Evolutionary conservation across 2,113 vertebrate species (phyloP).

Genomic region (Pluvialis apricaria): DNA sequence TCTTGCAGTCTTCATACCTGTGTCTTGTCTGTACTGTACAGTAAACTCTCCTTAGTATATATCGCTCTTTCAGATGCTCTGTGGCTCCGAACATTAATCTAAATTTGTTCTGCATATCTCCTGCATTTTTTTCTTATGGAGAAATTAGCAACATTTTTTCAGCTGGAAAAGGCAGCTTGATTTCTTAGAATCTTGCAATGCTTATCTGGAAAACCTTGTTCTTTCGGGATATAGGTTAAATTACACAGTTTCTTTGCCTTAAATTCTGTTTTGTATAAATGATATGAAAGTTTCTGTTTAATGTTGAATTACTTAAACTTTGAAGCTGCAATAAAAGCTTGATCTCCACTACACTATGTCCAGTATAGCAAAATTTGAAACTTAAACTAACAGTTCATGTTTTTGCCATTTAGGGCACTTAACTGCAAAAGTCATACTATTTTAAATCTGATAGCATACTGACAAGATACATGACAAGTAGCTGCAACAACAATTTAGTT

Average conservation of each 20-base stretch:
- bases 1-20: background rate
- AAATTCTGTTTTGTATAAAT: background rate
- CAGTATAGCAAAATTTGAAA: background rate
- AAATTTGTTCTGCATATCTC: background rate
- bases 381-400: background rate
- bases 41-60: background rate
- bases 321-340: too few relatives aligned
- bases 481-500: background rate
- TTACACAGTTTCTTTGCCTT: background rate
- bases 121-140: background rate
- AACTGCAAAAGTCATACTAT: background rate
- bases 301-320: background rate
- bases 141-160: background rate
- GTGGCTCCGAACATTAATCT: background rate
- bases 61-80: background rate
- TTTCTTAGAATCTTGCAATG: background rate
- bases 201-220: background rate
- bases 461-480: background rate
- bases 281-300: background rate
- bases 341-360: background rate
- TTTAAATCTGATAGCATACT: background rate
- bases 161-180: background rate
- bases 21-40: background rate
- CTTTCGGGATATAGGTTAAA: background rate
- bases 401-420: background rate